These are phyloP conservation scores for Leptocoma aspasia DNA, from an alignment of 2,113 vertebrate species.

Conservation along the genomic window DNA sequence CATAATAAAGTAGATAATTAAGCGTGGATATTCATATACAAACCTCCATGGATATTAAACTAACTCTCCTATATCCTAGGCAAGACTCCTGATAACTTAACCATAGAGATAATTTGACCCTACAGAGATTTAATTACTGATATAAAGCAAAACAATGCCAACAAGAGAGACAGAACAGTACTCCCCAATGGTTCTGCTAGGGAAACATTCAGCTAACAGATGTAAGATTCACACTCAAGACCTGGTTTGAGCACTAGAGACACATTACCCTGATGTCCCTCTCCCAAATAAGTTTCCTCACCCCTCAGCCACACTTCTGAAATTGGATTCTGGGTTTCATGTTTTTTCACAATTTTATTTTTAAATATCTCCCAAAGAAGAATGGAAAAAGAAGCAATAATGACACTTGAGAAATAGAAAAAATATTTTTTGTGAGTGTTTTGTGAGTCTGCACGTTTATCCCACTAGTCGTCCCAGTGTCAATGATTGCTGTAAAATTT, in stretches of 20 bases:
- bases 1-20: not conserved
- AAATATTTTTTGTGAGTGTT: not conserved
- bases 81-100: not conserved
- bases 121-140: slow-evolving; percentile 46
- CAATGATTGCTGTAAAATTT: not conserved
- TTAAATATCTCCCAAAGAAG: not conserved
- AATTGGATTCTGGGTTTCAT: not conserved
- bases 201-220: not conserved
- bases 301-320: not conserved
- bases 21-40: not conserved
- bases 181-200: not conserved
- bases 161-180: not conserved
- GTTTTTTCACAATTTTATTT: not conserved
- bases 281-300: not conserved
- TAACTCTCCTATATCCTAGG: not conserved
- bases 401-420: not conserved
- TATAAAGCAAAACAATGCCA: slow-evolving; percentile 34
- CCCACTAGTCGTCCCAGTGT: not conserved
- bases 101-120: slow-evolving; percentile 8
- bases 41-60: not conserved
- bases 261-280: not conserved
- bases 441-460: not conserved
- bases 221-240: not conserved
- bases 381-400: not conserved
- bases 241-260: not conserved